phyloP scores from a whole-genome alignment of 2,113 vertebrate genomes.

The Lepisosteus oculatus region DNA sequence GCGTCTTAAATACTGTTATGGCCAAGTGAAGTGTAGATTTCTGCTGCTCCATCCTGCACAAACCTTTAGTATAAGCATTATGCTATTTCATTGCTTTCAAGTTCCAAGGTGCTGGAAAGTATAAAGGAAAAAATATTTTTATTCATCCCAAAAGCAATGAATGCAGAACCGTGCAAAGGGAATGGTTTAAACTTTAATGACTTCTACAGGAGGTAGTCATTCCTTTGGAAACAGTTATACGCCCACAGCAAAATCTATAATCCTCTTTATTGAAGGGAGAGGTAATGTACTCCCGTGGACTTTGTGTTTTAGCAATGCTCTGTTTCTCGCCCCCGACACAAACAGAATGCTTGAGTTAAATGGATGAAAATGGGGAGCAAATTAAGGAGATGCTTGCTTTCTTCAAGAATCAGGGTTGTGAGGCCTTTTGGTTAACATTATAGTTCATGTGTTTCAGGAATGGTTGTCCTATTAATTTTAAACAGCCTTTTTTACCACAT shows the following conservation, averaged over 20 bases:
- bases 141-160: conserved; percentile 64
- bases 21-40: too few species aligned
- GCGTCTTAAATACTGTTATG: too few species aligned
- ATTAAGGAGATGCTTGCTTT: too few species aligned
- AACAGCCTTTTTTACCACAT: too few species aligned
- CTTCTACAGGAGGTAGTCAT: conserved; percentile 72
- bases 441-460: too few species aligned
- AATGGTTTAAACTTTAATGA: conserved; percentile 72
- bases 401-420: too few species aligned
- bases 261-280: conserved; percentile 63
- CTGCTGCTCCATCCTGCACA: too few species aligned
- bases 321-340: not conserved
- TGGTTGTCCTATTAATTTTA: too few species aligned
- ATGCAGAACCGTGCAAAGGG: conserved; percentile 60
- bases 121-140: conserved; percentile 64
- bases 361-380: conserved; percentile 1
- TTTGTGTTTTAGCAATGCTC: conserved; percentile 26
- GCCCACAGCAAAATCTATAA: conserved; percentile 66
- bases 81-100: not conserved
- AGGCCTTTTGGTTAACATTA: too few species aligned
- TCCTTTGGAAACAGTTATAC: conserved; percentile 68
- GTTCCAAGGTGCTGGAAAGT: conserved; percentile 18
- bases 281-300: conserved; percentile 52
- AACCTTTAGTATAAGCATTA: too few species aligned
- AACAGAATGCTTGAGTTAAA: conserved; percentile 23